phyloP scores from a whole-genome alignment of 2,888 invertebrate species.

The Graphium colonna region DNA sequence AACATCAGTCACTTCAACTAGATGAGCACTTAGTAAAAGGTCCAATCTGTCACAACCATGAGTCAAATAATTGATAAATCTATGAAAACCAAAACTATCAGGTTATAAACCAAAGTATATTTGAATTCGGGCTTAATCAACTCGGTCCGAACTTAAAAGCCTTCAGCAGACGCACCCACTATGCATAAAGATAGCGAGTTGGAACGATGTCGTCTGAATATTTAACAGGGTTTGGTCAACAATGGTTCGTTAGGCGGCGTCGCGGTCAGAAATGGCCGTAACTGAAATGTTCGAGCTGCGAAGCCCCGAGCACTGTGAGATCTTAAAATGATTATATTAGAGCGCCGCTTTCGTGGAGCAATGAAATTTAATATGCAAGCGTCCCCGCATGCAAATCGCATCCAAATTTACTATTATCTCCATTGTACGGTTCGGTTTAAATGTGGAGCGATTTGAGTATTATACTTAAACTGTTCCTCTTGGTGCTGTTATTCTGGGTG shows the following conservation, averaged over 20 bases:
- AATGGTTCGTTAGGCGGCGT: constrained; percentile 2
- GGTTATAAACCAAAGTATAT: not conserved
- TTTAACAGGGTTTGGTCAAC: not conserved
- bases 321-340: constrained; percentile 14
- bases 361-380: constrained; percentile 18
- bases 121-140: too few species aligned
- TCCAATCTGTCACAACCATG: too few species aligned
- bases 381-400: constrained; percentile 9
- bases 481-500: not conserved
- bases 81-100: too few species aligned
- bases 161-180: too few species aligned
- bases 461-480: not conserved
- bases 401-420: constrained; percentile 15
- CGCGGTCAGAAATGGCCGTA: constrained; percentile 4
- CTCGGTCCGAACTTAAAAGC: too few species aligned
- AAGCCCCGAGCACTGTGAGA: not conserved
- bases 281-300: not conserved
- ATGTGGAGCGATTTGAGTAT: not conserved
- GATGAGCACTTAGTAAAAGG: too few species aligned
- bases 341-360: constrained; percentile 8
- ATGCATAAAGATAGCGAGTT: too few species aligned
- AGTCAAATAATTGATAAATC: too few species aligned
- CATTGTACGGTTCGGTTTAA: constrained; percentile 1
- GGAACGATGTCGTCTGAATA: not conserved
- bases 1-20: too few species aligned